Base-by-base conservation (phyloP, 35 echinoderm and acorn worm genomes). In the Heliocidaris tuberculata region DNA sequence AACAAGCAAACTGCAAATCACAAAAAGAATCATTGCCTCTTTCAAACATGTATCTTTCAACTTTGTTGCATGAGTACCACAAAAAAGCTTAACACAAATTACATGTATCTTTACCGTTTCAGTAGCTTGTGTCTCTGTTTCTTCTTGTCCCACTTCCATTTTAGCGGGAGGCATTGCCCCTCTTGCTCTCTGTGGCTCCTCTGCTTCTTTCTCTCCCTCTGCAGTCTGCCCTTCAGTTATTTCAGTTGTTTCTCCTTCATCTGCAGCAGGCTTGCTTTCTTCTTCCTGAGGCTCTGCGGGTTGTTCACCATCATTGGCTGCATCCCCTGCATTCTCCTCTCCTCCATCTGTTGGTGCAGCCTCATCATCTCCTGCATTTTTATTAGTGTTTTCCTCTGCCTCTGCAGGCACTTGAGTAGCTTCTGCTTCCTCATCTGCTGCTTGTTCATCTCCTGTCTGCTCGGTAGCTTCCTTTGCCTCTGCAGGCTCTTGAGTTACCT, bases 241-340 rank as follows among this genome's bases (percentile, higher is more conserved):
- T 61, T 95, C 60, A 13, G 16, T 54, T 88, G 27, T 24, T 32
- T 95, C 86, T 89, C 21, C 94, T 70, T 30, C n/a, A 35, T 42
- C 94, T 94, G 21, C 94, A 94, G 92, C 48, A 17, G 31, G 50
- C 31, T 70, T 54, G 13, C 42, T 70, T 85, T 31, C 9, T 61
- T 47, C 95, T 59, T 93, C 59, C 52, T 8, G 31, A 10, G 24
- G 11, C 32, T 95, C 50, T 30, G 60, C 70, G 11, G 87, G 88
- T 56, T 9, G 30, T 60, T 92, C 94, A 91, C 2, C 1, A n/a
- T 87, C n/a, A 16, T 85, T 29, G 15, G 70, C 70, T 85, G 70
- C 35, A 42, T 42, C 35, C 35, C 35, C 35, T 42, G 35, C 59
- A 60, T 19, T 19, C 10, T 60, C 19, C 59, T 60, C 59, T 19